phyloP scores from a whole-genome alignment of 2,888 invertebrate species.

The Shargacucullia verbasci region DNA sequence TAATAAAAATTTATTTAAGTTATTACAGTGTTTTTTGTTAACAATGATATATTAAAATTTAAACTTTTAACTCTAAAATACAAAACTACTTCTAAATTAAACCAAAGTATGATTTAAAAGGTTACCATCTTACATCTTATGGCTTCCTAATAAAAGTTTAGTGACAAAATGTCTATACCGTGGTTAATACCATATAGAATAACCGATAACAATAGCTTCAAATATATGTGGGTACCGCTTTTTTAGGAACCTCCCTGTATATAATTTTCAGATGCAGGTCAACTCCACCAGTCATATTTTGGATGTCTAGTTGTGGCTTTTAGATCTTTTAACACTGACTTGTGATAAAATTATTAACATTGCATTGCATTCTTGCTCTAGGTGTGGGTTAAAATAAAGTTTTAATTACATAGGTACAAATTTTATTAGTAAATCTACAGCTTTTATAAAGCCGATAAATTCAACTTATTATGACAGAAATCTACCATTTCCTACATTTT shows the following conservation, averaged over 20 bases:
- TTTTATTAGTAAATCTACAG: slow-evolving; percentile 44
- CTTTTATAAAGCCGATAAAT: slow-evolving; percentile 44
- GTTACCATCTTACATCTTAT: slow-evolving; percentile 1
- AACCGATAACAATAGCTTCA: no score
- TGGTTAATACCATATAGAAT: no score
- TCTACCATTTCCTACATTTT: slow-evolving; percentile 11
- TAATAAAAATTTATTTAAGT: slow-evolving; percentile 48
- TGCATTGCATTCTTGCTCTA: background rate
- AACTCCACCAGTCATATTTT: no score
- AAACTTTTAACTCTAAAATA: slow-evolving; percentile 56
- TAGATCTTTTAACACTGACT: no score
- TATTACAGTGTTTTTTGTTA: slow-evolving; percentile 53
- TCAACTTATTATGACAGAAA: slow-evolving; percentile 21
- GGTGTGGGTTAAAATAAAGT: no score
- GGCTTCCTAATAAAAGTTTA: slow-evolving; percentile 24
- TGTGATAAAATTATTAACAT: background rate
- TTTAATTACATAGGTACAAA: slow-evolving; percentile 20
- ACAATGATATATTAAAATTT: slow-evolving; percentile 58
- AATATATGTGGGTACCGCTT: no score
- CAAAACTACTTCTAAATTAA: slow-evolving; percentile 46
- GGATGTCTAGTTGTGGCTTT: no score
- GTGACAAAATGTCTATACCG: no score
- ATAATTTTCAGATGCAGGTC: no score
- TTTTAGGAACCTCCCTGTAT: no score
- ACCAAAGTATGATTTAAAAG: slow-evolving; percentile 19